Evolutionary conservation across 2,113 vertebrate genomes (phyloP), one percentile per base, ranked within the genome.

Genomic region (Sarotherodon lohbergeri): DNA sequence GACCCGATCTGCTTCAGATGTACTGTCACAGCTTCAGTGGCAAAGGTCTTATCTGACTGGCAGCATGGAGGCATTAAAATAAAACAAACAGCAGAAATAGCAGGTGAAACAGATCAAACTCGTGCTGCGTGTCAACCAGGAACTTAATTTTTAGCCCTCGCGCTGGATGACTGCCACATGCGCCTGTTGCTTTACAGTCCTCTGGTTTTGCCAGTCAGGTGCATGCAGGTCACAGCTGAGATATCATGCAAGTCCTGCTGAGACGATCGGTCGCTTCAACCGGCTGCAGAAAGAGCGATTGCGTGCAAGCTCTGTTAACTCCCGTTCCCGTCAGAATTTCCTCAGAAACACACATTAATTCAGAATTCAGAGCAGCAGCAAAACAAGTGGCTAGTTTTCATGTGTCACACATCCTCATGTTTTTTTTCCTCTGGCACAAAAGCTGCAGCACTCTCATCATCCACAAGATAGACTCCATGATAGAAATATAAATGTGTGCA

Each of bases 161-260:
- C 9, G 4, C 7, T 3, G 57, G 84, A 36, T 36, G 76, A 1
- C 46, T 68, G 90, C 52, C 17, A 66, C 2, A 22, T 17, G 5
- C 8, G 50, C 50, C 63, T 79, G 84, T 84, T 82, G 87, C 90
- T 85, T 6, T 43, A 76, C 56, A 24, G 80, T 57, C 83, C 54
- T 81, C 83, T 4, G 80, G 32, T 56, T 52, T 5, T 16, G 79
- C 80, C 59, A 54, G 82, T 85, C 88, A 85, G 85, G 81, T 66
- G 86, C 86, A 9, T 16, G 63, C 86, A 73, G 91, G 90, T 91
- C 92, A 89, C 88, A 90, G 88, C 90, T 73, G 90, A 91, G 89
- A 78, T 55, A 11, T 79, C 55, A 54, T 73, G 84, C 68, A 83
- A 83, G 9, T 89, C 83, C 85, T 13, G 90, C 90, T 4, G 88